These are phyloP conservation scores for Priocnemis perturbator DNA, from an alignment of 2,888 invertebrate genomes.

Conservation along the genomic window DNA sequence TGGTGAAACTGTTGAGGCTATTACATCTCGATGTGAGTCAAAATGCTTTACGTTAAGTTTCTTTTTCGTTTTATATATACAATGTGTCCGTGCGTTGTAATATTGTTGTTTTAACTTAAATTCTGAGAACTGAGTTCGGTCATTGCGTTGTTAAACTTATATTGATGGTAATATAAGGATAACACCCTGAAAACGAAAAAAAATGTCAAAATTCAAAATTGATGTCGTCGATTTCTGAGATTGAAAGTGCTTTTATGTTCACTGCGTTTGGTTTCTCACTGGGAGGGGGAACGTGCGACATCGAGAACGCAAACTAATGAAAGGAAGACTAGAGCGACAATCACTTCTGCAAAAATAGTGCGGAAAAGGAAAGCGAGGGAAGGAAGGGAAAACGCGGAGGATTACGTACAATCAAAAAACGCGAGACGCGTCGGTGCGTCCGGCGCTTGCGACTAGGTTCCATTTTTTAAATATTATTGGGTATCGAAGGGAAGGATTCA, in stretches of 20 bases:
- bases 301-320: conserved; percentile 55
- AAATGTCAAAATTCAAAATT: conserved; percentile 75
- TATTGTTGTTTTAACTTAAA: conserved; percentile 48
- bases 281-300: conserved; percentile 67
- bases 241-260: conserved; percentile 63
- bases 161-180: conserved; percentile 69
- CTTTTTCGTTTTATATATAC: conserved; percentile 41
- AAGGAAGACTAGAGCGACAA: conserved; percentile 53
- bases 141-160: conserved; percentile 64
- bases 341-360: conserved; percentile 57
- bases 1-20: conserved; percentile 74
- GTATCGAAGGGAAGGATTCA: not conserved
- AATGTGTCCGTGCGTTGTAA: conserved; percentile 59
- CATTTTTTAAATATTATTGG: conserved; percentile 48
- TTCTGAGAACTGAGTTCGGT: conserved; percentile 37
- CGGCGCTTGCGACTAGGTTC: conserved; percentile 44
- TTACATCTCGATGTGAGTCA: conserved; percentile 69
- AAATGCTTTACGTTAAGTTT: conserved; percentile 67
- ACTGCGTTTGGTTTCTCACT: conserved; percentile 66
- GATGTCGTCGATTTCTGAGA: conserved; percentile 68
- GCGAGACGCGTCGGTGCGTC: not conserved
- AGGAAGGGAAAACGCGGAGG: too few species aligned
- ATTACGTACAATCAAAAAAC: conserved; percentile 44
- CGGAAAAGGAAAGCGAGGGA: conserved; percentile 19
- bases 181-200: conserved; percentile 56